Conservation (phyloP, 2,888 invertebrate species). For the Lepidochrysops patricia region DNA sequence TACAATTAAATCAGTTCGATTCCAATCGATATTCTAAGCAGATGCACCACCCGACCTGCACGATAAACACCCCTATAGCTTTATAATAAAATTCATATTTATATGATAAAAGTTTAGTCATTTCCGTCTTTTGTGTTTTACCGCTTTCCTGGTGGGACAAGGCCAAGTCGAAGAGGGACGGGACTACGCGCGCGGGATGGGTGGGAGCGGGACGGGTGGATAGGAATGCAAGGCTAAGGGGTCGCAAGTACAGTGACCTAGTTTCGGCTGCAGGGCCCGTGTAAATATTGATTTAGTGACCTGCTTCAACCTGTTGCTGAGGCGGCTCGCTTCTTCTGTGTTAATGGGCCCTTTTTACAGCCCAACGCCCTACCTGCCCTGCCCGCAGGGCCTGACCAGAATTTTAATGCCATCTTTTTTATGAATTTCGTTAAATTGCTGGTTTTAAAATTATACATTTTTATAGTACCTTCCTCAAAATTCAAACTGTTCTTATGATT, state of each 20-base stretch:
- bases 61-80: slow-evolving; percentile 20
- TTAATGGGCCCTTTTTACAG: neutral
- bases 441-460: slow-evolving; percentile 7
- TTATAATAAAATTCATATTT: slow-evolving; percentile 39
- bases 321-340: slow-evolving; percentile 21
- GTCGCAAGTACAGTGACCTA: slow-evolving; percentile 68
- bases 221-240: slow-evolving; percentile 62
- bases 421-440: neutral
- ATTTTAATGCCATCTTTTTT: neutral
- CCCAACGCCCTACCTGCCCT: neutral
- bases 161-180: slow-evolving; percentile 47
- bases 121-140: slow-evolving; percentile 64
- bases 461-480: too few species aligned
- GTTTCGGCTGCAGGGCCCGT: slow-evolving; percentile 57
- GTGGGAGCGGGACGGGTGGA: slow-evolving; percentile 35
- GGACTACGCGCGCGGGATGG: slow-evolving; percentile 26
- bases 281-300: slow-evolving; percentile 69
- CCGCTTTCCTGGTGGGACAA: slow-evolving; percentile 46
- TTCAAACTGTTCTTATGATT: too few species aligned
- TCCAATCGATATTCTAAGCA: slow-evolving; percentile 40
- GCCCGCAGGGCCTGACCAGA: neutral
- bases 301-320: slow-evolving; percentile 58
- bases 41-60: slow-evolving; percentile 24
- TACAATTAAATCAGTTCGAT: slow-evolving; percentile 52
- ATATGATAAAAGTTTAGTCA: slow-evolving; percentile 41